Evolutionary conservation across 2,888 invertebrate species (phyloP), one percentile per base, ranked within the genome.

Genomic region (Drosophila quasianomalipes): DNA sequence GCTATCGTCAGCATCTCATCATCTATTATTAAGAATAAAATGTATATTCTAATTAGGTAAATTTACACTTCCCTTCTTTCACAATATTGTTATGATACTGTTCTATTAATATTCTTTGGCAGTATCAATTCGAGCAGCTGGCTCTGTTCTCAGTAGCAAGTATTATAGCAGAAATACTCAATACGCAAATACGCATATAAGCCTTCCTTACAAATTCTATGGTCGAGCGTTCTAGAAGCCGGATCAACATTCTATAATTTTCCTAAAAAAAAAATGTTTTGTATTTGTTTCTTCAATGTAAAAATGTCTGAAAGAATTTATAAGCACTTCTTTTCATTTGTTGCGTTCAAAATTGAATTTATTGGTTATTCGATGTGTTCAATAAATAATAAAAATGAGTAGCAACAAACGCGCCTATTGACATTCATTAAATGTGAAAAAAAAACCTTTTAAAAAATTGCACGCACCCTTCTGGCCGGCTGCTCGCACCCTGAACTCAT

Each of bases 361-460:
- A 54, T 64, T 66, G 68, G 54, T 53, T 63, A 47, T 52, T 70
- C 74, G 28, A 76, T 71, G 71, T 52, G 55, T 39, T 63, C 74
- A 68, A 63, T 66, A 67, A 75, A 66, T 57, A 62, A 65, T 62
- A 64, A 35, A 28, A 14, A 47, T 16, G 7, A 47, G 47, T 41
- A 33, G 33, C 65, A 28, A 7, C 37, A 64, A 70, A 47, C 44
- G 67, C 55, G 67, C 55, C 59, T 44, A 59, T 64, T 66, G 72
- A 80, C 76, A 70, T 71, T 80, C 64, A 80, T 80, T 73, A 76
- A 71, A 76, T 52, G 71, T 52, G 79, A 80, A 72, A 44, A 64
- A 73, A 64, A 74, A 79, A 71, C 68, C 74, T 74, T 80, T 80
- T 79, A 74, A 74, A 66, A 71, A 54, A 39, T 69, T 41, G 54